Conservation (phyloP, 2,797 vertebrate species). For the Pipistrellus pipistrellus region DNA sequence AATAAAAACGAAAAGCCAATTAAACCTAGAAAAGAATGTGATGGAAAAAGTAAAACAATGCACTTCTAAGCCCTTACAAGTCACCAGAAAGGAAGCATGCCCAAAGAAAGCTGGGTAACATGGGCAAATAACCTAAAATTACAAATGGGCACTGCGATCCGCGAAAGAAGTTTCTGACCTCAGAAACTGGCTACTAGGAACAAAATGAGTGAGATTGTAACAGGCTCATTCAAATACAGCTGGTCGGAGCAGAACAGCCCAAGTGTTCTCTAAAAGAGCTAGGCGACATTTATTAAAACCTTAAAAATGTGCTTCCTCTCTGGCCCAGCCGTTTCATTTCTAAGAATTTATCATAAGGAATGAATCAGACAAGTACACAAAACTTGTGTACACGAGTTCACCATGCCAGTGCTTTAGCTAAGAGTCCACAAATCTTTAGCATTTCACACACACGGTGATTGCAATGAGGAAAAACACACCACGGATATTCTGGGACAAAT, state of each 20-base stretch:
- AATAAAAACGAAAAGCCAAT: conserved; percentile 29
- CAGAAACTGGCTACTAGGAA: neutral
- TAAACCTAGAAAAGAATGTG: neutral
- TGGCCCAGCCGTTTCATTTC: neutral
- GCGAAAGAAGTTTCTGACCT: neutral
- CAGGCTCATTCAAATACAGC: neutral
- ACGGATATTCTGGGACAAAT: neutral
- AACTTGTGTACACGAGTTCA: neutral
- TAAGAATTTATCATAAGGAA: neutral
- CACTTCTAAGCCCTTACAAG: neutral
- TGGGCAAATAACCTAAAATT: neutral
- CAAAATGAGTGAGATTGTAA: neutral
- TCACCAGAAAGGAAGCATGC: neutral
- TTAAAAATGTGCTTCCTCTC: neutral
- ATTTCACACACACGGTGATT: neutral
- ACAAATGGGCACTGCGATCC: neutral
- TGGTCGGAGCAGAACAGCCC: neutral
- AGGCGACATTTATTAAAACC: neutral
- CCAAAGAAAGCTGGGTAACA: neutral
- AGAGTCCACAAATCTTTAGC: neutral
- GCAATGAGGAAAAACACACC: neutral
- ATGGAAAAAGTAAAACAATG: conserved; percentile 17
- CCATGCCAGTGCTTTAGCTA: neutral
- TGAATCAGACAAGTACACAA: neutral
- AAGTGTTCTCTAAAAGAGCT: neutral